Conservation (phyloP, 2,113 vertebrate species). For the Nematolebias whitei region DNA sequence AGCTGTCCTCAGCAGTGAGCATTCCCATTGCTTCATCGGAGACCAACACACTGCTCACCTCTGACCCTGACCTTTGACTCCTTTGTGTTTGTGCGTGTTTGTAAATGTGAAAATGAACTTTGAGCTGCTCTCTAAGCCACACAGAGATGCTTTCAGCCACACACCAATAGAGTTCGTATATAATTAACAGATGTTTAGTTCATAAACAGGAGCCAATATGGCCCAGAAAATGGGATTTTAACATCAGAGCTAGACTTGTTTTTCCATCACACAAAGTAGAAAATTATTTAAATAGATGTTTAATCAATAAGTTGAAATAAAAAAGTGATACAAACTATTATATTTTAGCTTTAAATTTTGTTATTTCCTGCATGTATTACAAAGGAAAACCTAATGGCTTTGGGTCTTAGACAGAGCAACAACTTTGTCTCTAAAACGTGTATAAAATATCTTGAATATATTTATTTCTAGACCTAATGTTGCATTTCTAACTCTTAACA, state of each 20-base stretch:
- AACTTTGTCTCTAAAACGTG: not conserved
- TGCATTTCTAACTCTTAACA: too few relatives aligned
- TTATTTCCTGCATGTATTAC: not conserved
- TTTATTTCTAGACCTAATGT: too few relatives aligned
- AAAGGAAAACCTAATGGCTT: not conserved
- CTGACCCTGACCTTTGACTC: constrained; percentile 60
- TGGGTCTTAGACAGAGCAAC: too few relatives aligned
- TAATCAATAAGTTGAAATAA: too few relatives aligned
- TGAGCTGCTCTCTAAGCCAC: constrained; percentile 24
- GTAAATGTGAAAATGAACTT: constrained; percentile 28
- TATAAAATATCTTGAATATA: too few relatives aligned
- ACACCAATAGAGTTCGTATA: not conserved
- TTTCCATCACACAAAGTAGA: too few relatives aligned
- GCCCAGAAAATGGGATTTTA: too few relatives aligned
- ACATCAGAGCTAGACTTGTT: too few relatives aligned
- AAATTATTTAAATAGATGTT: too few relatives aligned
- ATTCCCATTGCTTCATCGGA: constrained; percentile 42
- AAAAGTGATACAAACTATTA: too few relatives aligned
- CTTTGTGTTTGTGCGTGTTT: constrained; percentile 20
- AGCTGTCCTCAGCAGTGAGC: constrained; percentile 37
- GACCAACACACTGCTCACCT: constrained; percentile 44
- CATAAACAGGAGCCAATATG: not conserved
- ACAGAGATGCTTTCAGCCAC: constrained; percentile 7
- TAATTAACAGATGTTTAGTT: not conserved
- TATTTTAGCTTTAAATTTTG: too few relatives aligned